Conservation (phyloP, 2,888 invertebrate species). For the Trichacis sp. region DNA sequence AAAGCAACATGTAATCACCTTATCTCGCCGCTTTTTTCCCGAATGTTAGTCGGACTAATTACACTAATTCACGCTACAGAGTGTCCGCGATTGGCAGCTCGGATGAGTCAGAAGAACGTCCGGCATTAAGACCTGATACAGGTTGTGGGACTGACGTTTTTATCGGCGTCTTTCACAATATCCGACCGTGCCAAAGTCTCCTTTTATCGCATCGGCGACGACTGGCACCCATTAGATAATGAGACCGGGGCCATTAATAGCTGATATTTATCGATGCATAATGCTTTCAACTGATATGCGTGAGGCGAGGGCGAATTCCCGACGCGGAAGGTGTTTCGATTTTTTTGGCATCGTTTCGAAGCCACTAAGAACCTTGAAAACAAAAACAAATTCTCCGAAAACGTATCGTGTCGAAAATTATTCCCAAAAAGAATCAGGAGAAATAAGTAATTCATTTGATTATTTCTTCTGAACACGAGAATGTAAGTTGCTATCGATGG, state of each 20-base stretch:
- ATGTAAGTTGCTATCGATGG: no score
- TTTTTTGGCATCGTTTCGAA: no score
- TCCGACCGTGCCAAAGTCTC: slow-evolving; percentile 34
- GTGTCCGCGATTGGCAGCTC: slow-evolving; percentile 14
- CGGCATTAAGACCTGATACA: slow-evolving; percentile 36
- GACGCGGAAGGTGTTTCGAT: neutral
- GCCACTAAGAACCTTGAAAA: no score
- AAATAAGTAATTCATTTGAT: no score
- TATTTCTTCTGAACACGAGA: no score
- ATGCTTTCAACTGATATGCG: slow-evolving; percentile 18
- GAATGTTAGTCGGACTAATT: no score
- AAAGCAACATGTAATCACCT: no score
- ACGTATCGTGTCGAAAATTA: no score
- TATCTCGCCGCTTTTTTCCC: no score
- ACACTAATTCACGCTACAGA: no score
- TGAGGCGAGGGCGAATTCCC: neutral
- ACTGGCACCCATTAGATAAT: slow-evolving; percentile 48
- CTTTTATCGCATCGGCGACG: slow-evolving; percentile 41
- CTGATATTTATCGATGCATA: slow-evolving; percentile 48
- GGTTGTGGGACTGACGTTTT: slow-evolving; percentile 41
- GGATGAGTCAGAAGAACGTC: slow-evolving; percentile 37
- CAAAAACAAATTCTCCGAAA: no score
- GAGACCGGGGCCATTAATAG: slow-evolving; percentile 48
- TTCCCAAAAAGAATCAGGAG: no score
- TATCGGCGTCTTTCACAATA: slow-evolving; percentile 38